These are phyloP conservation scores for Bilobella aurantiaca DNA, from an alignment of 1,140 invertebrate genomes.

Conservation along the genomic window DNA sequence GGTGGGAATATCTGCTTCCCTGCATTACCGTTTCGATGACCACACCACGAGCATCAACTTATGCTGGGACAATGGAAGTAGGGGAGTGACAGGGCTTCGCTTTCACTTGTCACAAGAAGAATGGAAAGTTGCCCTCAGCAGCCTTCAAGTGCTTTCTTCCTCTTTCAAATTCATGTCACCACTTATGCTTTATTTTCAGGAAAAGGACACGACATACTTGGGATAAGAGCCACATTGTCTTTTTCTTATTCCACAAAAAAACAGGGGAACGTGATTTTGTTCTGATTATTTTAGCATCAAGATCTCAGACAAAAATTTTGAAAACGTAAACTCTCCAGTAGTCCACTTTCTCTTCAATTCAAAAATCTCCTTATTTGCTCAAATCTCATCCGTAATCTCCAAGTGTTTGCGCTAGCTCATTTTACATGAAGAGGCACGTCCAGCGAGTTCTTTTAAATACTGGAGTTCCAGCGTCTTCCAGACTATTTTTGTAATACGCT, in stretches of 20 bases:
- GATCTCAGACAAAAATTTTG: not conserved
- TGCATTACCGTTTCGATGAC: no score
- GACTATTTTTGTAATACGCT: no score
- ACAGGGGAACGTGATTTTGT: slow-evolving; percentile 5
- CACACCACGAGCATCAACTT: no score
- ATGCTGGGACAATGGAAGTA: not conserved
- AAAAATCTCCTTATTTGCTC: not conserved
- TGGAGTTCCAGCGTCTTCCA: no score
- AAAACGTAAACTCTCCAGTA: not conserved
- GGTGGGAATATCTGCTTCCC: no score
- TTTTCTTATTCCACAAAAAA: not conserved
- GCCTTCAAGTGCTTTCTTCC: not conserved
- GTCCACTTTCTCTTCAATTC: not conserved
- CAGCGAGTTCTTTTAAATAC: no score
- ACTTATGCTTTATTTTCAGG: no score
- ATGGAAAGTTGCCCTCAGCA: not conserved
- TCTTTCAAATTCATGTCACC: not conserved
- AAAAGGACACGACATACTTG: no score
- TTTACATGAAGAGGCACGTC: not conserved
- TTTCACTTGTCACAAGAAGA: not conserved
- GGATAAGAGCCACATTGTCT: not conserved
- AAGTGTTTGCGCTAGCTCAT: not conserved
- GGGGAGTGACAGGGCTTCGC: not conserved
- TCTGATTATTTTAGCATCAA: not conserved
- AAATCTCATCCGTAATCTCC: not conserved